phyloP scores from a whole-genome alignment of 2,888 invertebrate genomes.

The Papilio gigon region DNA sequence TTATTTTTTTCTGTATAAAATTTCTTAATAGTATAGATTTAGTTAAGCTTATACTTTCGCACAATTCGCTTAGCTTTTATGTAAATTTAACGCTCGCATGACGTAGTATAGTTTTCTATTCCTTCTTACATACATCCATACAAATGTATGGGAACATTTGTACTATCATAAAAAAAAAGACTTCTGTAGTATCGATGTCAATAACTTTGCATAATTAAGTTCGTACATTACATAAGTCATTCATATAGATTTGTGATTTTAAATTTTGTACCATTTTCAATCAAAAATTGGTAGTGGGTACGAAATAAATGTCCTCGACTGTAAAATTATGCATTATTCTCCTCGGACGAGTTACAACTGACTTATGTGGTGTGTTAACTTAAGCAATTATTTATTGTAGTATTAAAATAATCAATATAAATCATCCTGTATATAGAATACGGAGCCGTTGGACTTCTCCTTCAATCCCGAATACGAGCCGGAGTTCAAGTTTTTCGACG shows the following conservation, averaged over 20 bases:
- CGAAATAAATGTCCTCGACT: neutral
- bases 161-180: neutral
- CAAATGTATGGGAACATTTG: slow-evolving; percentile 9
- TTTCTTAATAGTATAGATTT: neutral
- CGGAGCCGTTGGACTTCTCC: slow-evolving; percentile 95
- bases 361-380: neutral
- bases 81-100: slow-evolving; percentile 11
- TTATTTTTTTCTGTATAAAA: neutral
- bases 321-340: too few species aligned
- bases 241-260: neutral
- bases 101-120: neutral
- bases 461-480: slow-evolving; percentile 95
- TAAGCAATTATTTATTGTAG: neutral
- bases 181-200: slow-evolving; percentile 10
- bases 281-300: neutral
- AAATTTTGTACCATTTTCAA: neutral
- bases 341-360: neutral
- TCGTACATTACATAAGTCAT: neutral
- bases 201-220: neutral
- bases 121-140: neutral
- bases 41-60: slow-evolving; percentile 1
- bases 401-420: neutral
- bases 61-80: slow-evolving; percentile 24
- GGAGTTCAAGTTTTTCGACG: slow-evolving; percentile 97
- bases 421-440: slow-evolving; percentile 78